These are phyloP conservation scores for Amblyjoppa fuscipennis DNA, from an alignment of 2,888 invertebrate species.

Conservation along the genomic window DNA sequence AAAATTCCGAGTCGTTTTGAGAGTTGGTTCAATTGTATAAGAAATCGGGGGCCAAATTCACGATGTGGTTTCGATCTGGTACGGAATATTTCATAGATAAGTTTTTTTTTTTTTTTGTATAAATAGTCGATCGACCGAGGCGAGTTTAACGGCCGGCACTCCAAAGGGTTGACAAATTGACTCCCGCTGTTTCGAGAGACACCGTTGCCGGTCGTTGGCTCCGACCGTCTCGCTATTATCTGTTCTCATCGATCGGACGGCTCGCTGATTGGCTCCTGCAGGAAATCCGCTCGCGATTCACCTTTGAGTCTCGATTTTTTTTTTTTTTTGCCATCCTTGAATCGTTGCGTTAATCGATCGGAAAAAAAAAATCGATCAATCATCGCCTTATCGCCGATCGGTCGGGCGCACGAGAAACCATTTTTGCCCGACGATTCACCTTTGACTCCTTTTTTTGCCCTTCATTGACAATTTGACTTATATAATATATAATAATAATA, in stretches of 20 bases:
- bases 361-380: neutral
- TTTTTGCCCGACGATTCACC: no score
- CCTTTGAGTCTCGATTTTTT: neutral
- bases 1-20: no score
- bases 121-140: neutral
- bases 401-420: neutral
- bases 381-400: neutral
- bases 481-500: no score
- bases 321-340: neutral
- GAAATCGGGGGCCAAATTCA: no score
- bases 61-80: no score
- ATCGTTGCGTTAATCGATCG: neutral
- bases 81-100: no score
- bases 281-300: slow-evolving; percentile 11
- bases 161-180: slow-evolving; percentile 38
- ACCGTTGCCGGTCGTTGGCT: slow-evolving; percentile 45
- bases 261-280: neutral
- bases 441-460: no score
- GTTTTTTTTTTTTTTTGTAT: neutral
- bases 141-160: slow-evolving; percentile 6
- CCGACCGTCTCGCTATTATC: slow-evolving; percentile 1
- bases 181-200: slow-evolving; percentile 35
- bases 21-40: no score
- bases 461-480: no score
- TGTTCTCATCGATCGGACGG: neutral